Percentiles rank a stretch among this genome's conserved stretches.
These are phyloP conservation scores for Bufo gargarizans DNA, from an alignment of 2,113 vertebrate genomes.

Conservation along the genomic window DNA sequence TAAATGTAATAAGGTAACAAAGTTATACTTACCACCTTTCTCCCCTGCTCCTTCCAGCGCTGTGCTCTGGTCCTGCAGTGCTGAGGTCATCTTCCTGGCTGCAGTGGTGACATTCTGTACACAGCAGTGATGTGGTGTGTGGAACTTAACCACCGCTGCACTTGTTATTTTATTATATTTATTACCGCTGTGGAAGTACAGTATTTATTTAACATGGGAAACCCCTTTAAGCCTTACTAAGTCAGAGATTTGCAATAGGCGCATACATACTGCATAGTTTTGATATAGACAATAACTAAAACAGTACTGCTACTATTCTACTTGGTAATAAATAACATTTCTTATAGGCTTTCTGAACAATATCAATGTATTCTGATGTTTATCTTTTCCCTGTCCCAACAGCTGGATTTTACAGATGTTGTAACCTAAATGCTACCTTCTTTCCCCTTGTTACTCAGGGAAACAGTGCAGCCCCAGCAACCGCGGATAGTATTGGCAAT, in stretches of 20 bases:
- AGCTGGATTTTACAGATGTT: neutral
- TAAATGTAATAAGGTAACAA: too few relatives aligned
- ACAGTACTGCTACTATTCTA: neutral
- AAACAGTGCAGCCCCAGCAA: constrained; percentile 17
- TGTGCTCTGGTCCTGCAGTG: too few relatives aligned
- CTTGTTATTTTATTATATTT: too few relatives aligned
- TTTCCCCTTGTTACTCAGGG: constrained; percentile 29
- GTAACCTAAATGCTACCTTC: neutral
- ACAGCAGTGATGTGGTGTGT: too few relatives aligned
- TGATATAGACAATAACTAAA: neutral
- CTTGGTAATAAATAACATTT: constrained; percentile 8
- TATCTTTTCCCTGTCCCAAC: neutral
- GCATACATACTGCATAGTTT: neutral
- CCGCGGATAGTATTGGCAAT: constrained; percentile 30
- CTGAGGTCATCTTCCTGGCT: too few relatives aligned
- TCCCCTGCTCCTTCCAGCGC: too few relatives aligned
- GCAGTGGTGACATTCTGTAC: too few relatives aligned
- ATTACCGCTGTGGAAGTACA: too few relatives aligned
- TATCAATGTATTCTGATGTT: too few relatives aligned
- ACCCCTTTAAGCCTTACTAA: neutral
- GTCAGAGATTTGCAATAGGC: neutral
- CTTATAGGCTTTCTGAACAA: neutral
- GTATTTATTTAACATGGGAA: too few relatives aligned
- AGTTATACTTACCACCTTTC: too few relatives aligned
- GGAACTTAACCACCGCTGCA: too few relatives aligned